Percentiles rank a stretch among this genome's conserved stretches.
Evolutionary conservation across 2,888 invertebrate species (phyloP).

Genomic region (Diarsia dahlii): DNA sequence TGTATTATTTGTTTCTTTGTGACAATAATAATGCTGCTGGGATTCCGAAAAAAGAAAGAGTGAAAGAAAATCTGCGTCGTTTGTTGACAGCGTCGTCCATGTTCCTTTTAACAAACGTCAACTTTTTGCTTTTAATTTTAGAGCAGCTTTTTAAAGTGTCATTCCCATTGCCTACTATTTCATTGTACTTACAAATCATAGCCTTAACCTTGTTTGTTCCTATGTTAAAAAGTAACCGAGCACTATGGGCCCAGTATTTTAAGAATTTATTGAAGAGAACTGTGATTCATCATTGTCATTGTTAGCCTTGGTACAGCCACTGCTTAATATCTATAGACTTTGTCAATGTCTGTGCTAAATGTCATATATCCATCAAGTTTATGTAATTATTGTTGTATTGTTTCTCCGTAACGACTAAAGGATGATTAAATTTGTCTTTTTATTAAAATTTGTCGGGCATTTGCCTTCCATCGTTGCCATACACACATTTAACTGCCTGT

Average conservation of each 20-base stretch:
- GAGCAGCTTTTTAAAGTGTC: neutral
- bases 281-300: neutral
- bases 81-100: conserved; percentile 3
- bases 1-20: conserved; percentile 11
- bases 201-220: neutral
- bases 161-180: neutral
- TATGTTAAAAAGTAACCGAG: conserved; percentile 6
- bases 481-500: neutral
- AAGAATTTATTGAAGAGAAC: neutral
- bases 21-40: neutral
- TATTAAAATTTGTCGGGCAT: no score
- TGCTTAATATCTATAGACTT: no score
- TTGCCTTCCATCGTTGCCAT: neutral
- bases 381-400: no score
- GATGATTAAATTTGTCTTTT: no score
- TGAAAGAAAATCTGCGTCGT: conserved; percentile 4
- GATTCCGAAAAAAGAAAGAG: neutral
- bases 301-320: no score
- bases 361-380: no score
- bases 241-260: neutral
- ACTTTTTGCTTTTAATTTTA: neutral
- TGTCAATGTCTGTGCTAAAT: no score
- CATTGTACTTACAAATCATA: neutral
- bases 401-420: no score
- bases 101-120: conserved; percentile 4